A percentile compares a stretch with the other conserved stretches of the same genome.
Conservation (phyloP, 2,888 invertebrate species). For the Hirtodrosophila histrioides region DNA sequence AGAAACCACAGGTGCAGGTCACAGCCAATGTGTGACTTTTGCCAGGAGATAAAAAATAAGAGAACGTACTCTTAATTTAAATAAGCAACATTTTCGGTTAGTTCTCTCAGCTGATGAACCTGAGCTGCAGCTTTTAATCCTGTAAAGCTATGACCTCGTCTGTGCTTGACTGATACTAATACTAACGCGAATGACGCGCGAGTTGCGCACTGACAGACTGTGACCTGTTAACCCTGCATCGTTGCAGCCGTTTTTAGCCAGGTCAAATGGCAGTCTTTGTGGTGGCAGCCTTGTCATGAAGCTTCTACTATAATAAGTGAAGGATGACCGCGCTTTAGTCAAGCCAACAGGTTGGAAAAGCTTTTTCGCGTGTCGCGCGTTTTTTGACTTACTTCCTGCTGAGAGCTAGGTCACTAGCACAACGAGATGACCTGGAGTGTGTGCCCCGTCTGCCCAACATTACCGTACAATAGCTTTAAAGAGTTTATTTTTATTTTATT, state of each 20-base stretch:
- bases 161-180: background rate
- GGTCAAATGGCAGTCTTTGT: conserved; percentile 1
- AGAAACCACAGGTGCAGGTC: too few species aligned
- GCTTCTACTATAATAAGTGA: too few species aligned
- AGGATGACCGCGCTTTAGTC: background rate
- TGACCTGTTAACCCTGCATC: conserved; percentile 21
- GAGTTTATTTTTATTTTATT: too few species aligned
- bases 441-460: too few species aligned
- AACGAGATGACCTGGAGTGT: background rate
- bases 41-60: too few species aligned
- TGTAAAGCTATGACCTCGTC: too few species aligned
- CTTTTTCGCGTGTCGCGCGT: conserved; percentile 8
- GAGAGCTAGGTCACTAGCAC: conserved; percentile 41
- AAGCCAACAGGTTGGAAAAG: conserved; percentile 46
- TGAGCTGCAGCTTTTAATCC: too few species aligned
- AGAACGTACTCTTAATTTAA: too few species aligned
- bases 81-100: too few species aligned
- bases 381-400: background rate
- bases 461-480: too few species aligned
- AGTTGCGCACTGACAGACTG: conserved; percentile 1
- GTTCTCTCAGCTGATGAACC: too few species aligned
- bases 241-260: background rate
- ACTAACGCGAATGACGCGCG: background rate
- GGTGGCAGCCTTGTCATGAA: background rate
- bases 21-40: too few species aligned